Evolutionary conservation across 2,797 vertebrate genomes (phyloP).

Genomic region (Clarias platycephalus): DNA sequence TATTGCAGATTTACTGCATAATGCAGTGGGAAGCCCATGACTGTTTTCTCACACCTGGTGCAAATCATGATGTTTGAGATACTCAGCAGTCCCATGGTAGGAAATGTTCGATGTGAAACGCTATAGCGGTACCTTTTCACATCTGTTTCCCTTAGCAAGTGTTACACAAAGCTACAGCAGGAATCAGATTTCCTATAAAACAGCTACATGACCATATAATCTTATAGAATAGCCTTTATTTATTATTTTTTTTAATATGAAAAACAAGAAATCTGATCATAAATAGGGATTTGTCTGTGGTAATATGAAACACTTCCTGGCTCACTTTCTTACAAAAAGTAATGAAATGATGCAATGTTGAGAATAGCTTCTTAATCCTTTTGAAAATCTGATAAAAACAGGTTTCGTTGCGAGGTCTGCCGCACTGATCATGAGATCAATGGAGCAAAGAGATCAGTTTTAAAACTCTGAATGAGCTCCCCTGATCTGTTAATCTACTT

Average conservation of each 20-base stretch:
- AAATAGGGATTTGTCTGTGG: not conserved
- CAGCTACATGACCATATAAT: not conserved
- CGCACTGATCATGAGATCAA: not conserved
- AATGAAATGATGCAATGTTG: not conserved
- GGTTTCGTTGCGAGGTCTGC: not conserved
- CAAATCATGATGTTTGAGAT: not conserved
- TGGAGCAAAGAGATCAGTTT: not conserved
- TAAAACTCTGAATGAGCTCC: not conserved
- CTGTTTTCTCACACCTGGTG: not conserved
- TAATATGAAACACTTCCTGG: not conserved
- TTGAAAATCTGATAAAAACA: not conserved
- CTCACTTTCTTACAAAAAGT: not conserved
- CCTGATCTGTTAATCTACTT: not conserved
- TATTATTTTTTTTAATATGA: not conserved
- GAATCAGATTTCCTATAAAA: not conserved
- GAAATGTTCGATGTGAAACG: not conserved
- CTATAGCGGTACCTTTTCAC: not conserved
- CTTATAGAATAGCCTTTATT: not conserved
- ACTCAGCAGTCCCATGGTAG: not conserved
- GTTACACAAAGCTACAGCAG: too few species aligned
- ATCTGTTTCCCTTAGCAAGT: not conserved
- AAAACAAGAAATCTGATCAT: not conserved
- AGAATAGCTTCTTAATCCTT: not conserved
- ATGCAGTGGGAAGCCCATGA: not conserved
- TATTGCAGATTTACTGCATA: not conserved